Conservation (phyloP, 2,797 vertebrate species). For the Schizothorax lantsangensis region DNA sequence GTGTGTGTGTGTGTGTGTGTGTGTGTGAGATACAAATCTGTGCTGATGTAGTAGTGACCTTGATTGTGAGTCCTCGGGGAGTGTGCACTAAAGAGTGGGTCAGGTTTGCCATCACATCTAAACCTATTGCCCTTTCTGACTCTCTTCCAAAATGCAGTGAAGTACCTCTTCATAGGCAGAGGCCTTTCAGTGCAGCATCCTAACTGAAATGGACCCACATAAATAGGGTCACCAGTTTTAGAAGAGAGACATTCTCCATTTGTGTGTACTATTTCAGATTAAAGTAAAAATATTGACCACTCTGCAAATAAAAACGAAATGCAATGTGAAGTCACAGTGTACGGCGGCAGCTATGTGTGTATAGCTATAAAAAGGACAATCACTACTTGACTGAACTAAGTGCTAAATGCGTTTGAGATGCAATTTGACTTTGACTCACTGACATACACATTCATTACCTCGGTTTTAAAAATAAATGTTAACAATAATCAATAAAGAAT, state of each 20-base stretch:
- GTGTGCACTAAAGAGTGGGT: not conserved
- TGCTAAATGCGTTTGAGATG: not conserved
- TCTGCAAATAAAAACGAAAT: not conserved
- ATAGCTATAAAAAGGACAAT: slow-evolving; percentile 21
- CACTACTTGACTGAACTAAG: not conserved
- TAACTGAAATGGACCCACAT: not conserved
- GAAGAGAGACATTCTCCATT: not conserved
- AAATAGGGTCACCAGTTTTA: not conserved
- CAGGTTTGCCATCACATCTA: not conserved
- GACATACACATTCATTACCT: not conserved
- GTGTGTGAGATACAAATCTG: slow-evolving; percentile 39
- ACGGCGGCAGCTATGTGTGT: not conserved
- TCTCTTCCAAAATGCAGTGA: not conserved
- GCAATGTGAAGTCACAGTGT: not conserved
- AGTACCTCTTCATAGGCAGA: not conserved
- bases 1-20: slow-evolving; percentile 24
- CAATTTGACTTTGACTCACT: not conserved
- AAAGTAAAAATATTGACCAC: not conserved
- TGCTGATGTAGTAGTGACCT: slow-evolving; percentile 53
- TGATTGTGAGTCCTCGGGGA: slow-evolving; percentile 53
- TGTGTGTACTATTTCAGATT: not conserved
- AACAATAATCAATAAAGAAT: not conserved
- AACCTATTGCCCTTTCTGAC: not conserved
- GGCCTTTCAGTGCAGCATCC: not conserved
- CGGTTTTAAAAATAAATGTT: not conserved